Evolutionary conservation across 2,888 invertebrate species (phyloP).

Genomic region (Spisula solida): DNA sequence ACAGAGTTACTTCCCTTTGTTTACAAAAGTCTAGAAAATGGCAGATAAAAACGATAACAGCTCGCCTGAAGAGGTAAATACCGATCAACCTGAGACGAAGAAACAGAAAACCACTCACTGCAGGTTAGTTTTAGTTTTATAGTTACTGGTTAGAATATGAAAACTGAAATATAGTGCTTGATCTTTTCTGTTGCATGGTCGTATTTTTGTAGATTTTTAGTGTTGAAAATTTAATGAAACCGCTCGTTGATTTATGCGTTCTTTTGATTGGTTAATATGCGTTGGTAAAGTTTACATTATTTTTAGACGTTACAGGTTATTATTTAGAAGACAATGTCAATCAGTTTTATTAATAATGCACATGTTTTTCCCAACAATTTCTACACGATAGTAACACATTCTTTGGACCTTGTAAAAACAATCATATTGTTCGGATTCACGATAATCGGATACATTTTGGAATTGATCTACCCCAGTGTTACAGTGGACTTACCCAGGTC

Average conservation of each 20-base stretch:
- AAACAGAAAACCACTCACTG: constrained; percentile 45
- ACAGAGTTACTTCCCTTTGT: constrained; percentile 42
- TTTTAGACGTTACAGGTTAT: neutral
- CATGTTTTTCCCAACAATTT: neutral
- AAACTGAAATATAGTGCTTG: neutral
- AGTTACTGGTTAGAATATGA: neutral
- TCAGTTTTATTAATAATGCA: neutral
- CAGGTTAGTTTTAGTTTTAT: constrained; percentile 10
- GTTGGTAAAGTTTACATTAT: neutral
- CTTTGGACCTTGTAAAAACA: neutral
- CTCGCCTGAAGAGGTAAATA: neutral
- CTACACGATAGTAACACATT: neutral
- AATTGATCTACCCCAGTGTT: neutral
- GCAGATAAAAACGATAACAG: constrained; percentile 49
- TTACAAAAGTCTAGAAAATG: constrained; percentile 31
- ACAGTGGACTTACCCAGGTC: neutral
- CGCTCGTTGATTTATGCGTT: neutral
- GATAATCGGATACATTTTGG: neutral
- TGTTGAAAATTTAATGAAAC: neutral
- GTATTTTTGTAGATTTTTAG: neutral
- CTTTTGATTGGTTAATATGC: constrained; percentile 5
- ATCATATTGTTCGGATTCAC: neutral
- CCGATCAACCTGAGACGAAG: constrained; percentile 43
- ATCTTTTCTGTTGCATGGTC: neutral
- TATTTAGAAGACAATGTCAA: neutral